Percentiles rank a stretch among this genome's conserved stretches.
Evolutionary conservation across 2,888 invertebrate genomes (phyloP).

Genomic region (Macrophya annulata): DNA sequence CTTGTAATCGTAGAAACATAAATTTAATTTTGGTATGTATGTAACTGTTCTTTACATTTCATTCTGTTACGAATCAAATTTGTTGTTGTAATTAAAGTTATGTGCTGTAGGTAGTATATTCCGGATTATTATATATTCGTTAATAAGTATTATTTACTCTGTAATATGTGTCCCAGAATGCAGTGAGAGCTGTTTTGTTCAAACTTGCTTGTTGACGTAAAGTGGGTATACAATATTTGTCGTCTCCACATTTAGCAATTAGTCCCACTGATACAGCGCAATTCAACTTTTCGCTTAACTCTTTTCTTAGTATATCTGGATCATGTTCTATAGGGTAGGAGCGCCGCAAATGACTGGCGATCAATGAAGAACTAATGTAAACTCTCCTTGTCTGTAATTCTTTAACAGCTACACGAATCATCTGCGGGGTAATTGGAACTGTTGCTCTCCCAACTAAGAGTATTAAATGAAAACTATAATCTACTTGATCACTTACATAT

Average conservation of each 20-base stretch:
- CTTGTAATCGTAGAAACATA: neutral
- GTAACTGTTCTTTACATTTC: neutral
- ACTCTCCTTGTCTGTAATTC: constrained; percentile 65
- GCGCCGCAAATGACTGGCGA: constrained; percentile 65
- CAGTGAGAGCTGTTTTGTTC: constrained; percentile 62
- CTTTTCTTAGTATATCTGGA: constrained; percentile 61
- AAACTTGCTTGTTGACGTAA: constrained; percentile 66
- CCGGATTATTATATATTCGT: neutral
- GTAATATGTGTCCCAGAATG: constrained; percentile 69
- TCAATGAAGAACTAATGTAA: constrained; percentile 66
- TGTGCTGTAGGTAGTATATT: neutral
- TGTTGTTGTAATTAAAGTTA: neutral
- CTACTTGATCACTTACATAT: neutral
- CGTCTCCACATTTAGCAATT: constrained; percentile 64
- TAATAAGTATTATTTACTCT: constrained; percentile 30
- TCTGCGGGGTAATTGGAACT: constrained; percentile 67
- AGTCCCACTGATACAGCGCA: constrained; percentile 70
- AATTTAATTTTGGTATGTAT: too few species aligned
- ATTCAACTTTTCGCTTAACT: constrained; percentile 66
- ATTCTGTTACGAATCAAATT: neutral
- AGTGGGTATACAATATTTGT: constrained; percentile 69
- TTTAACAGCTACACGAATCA: constrained; percentile 68
- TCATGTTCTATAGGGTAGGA: constrained; percentile 67
- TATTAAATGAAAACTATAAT: constrained; percentile 4
- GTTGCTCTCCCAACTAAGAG: constrained; percentile 32